Base-by-base conservation (phyloP, 1,140 invertebrate species). In the Gonioctena quinquepunctata region DNA sequence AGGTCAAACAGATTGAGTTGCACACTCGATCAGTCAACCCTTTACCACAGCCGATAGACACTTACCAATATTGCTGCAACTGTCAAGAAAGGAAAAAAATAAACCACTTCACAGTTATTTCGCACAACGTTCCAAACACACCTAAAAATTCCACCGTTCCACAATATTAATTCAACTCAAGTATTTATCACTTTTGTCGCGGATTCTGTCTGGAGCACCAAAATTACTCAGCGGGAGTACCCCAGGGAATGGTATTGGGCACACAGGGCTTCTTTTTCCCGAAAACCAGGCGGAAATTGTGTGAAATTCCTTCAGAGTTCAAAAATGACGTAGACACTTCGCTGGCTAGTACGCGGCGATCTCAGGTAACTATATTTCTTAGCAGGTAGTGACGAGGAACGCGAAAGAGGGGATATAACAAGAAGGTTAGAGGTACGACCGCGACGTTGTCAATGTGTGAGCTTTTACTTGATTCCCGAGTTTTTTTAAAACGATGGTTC, bases 361-460 rank as follows among this genome's bases (percentile, higher is more conserved):
- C 59, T 61, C 59, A 61, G 59, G 59, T 61, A 61, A 61, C 59
- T 61, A 61, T 61, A n/a, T 18, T 61, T 61, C 59, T 61, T 61
- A 6, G 25, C 59, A 27, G 59, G 59, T 61, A 61, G 27, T 61
- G 59, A 61, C 59, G 59, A 54, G 59, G 23, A 16, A 19, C 27
- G 59, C 8, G 59, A 61, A 16, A 19, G 59, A 28, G 59, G 59
- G 59, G 27, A 18, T 54, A 11, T 11, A 21, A 18, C 50, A 54
- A 54, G 50, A 54, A 42, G 13, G 33, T 21, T 21, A 54, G 18
- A 22, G 50, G 21, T 54, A 54, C 13, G 11, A 13, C 21, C 3
- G 50, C 50, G 19, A 13, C 2, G 50, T 54, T 54, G 50, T 18
- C 50, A 54, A 18, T 42, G 16, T 42, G 16, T 42, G 13, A 42